Evolutionary conservation across 2,888 invertebrate species (phyloP), one percentile per base, ranked within the genome.

Genomic region (Tholera decimalis): DNA sequence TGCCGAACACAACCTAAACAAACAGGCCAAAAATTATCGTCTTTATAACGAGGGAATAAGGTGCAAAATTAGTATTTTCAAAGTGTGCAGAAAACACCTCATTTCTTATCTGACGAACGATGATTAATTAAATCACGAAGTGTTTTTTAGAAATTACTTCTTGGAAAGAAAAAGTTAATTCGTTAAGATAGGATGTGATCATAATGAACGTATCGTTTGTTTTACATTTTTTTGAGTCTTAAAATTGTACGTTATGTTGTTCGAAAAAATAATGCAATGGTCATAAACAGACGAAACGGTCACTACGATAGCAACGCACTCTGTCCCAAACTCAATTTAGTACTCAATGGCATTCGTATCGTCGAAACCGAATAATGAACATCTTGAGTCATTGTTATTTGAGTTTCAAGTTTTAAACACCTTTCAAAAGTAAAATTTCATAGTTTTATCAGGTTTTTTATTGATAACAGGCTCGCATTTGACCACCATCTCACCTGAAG

Each of bases 81-180:
- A 33, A 41, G 39, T 41, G 7, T 47, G 58, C 30, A 33, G 30
- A 59, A 70, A 70, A 59, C 59, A 26, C 26, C 30, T 46, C 13
- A 39, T 59, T 41, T 26, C 60, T 43, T 64, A 76, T 67, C 58
- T 51, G 64, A 47, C 56, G 65, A 49, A 37, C 11, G 62, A 37
- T 64, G n/a, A 75, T 67, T 69, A 73, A 79, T 77, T 66, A 69
- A 76, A 77, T 82, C 80, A 78, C 53, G 58, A 51, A 62, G 65
- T 65, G 67, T 73, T 73, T 54, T n/a, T 58, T 49, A 58, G 43
- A 49, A 56, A 49, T 49, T 62, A n/a, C 30, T 72, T 49, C 64
- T 33, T 35, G 9, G 39, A 49, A 43, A n/a, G 30, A 53, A 61
- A 72, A 54, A 54, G 24, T 43, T 54, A 15, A 54, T 73, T 50